Evolutionary conservation across 2,797 vertebrate species (phyloP), one percentile per base, ranked within the genome.

Genomic region (Menidia menidia): DNA sequence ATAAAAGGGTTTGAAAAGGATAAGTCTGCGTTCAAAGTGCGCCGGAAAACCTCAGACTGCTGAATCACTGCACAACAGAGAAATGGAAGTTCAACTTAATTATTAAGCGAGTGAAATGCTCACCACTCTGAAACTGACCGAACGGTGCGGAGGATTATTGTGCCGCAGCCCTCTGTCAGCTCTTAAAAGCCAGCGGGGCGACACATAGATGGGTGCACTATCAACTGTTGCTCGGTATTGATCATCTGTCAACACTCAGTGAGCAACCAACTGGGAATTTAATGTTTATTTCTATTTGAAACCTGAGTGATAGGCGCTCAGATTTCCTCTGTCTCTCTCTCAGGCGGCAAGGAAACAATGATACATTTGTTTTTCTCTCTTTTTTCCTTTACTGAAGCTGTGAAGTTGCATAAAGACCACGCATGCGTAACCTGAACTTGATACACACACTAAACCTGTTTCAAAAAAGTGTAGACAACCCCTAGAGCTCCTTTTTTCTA

Each of bases 51-150:
- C 45, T 33, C 61, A 60, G 33, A 51, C 43, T 42, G 71, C 55
- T 59, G 32, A 56, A 57, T 62, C 44, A 42, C 10, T 54, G 50
- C 44, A 30, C 41, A 42, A 41, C 18, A 32, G 31, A 15, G 33
- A 64, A 58, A 35, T 32, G 16, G 35, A 31, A 64, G 45, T 41
- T 68, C 12, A 41, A 15, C 45, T 75, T 71, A 13, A 68, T 59
- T 41, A 48, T 60, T 7, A 69, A 56, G 48, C 9, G 35, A 41
- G n/a, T 64, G 7, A 54, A 51, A 15, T 19, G 47, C 63, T 64
- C 60, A 45, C n/a, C 71, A 43, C 45, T 64, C 30, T 69, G 51
- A 47, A 30, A 52, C 25, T 1, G 47, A 45, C 42, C n/a, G 18
- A 35, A 69, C n/a, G 15, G 4, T 0, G 14, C 14, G 10, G 16